A percentile compares a stretch with the other conserved stretches of the same genome.
Evolutionary conservation across 2,888 invertebrate genomes (phyloP).

Genomic region (Malthinus seriepunctatus): DNA sequence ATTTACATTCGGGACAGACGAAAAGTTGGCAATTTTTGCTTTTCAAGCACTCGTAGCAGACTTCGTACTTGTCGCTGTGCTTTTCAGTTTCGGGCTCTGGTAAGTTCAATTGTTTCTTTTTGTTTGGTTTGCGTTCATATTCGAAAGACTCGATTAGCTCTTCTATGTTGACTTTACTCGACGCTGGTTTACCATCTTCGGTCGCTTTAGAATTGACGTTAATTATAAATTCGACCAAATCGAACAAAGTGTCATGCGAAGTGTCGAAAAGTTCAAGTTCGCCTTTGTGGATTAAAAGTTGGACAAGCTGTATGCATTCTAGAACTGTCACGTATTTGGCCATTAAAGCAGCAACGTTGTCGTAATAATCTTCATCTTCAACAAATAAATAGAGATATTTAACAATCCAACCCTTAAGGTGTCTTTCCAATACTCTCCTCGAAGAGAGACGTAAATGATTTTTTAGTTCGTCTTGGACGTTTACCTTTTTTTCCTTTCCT

Average conservation of each 20-base stretch:
- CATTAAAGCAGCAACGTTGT: conserved; percentile 35
- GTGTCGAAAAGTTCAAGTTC: background rate
- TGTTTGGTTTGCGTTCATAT: background rate
- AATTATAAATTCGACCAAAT: conserved; percentile 21
- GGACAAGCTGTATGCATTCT: conserved; percentile 33
- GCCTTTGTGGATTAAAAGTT: conserved; percentile 37
- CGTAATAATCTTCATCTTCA: conserved; percentile 35
- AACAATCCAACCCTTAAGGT: conserved; percentile 37
- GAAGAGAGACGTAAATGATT: conserved; percentile 33
- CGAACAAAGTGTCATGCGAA: background rate
- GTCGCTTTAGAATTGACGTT: background rate
- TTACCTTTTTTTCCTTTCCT: conserved; percentile 5
- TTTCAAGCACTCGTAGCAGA: conserved; percentile 47
- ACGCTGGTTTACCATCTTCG: background rate
- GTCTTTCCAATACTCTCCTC: conserved; percentile 33
- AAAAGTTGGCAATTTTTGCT: conserved; percentile 37
- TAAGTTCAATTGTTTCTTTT: conserved; percentile 7
- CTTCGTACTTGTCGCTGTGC: conserved; percentile 40
- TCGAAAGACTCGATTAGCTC: conserved; percentile 11
- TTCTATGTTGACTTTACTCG: conserved; percentile 1
- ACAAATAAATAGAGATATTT: conserved; percentile 40
- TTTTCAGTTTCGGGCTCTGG: conserved; percentile 30
- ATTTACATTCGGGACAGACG: conserved; percentile 45
- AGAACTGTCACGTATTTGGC: conserved; percentile 39
- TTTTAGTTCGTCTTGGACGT: conserved; percentile 23